Evolutionary conservation across 2,113 vertebrate species (phyloP), one percentile per base, ranked within the genome.

Genomic region (Larimichthys crocea): DNA sequence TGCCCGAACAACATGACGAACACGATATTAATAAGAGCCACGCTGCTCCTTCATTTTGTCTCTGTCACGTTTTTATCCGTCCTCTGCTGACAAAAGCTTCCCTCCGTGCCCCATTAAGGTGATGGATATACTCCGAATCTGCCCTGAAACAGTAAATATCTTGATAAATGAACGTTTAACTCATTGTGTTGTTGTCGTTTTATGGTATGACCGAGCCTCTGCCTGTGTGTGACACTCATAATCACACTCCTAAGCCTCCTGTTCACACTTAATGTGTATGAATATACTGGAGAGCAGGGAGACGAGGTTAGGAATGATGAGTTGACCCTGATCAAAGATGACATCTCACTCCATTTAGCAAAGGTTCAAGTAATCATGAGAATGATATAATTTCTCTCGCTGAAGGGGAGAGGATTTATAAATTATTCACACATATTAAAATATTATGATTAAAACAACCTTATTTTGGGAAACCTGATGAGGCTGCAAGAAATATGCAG

Each of bases 321-420:
- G 61, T 19, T 66, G 52, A 74, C 60, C 12, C 42, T 35, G 61
- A 80, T 65, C 10, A 52, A 42, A 60, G 44, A 26, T 29, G 79
- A 29, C 22, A 1, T 53, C 46, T n/a, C 3, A 53, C 31, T 61
- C 26, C 2, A 6, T 63, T 62, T 4, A 56, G 19, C 9, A 10
- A 26, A 8, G 17, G 44, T 44, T 74, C 24, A 56, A 14, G 3
- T 26, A 71, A 63, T 66, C n/a, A 26, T 14, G 9, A 29, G 42
- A 35, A 10, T 59, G 2, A 16, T 40, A 29, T 66, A 14, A 55
- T 53, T 48, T 61, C 5, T 44, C 24, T 48, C 26, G 5, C 16
- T 26, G 16, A 20, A 15, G 14, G 48, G 4, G 12, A 17, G 29
- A 20, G 26, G 48, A 64, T 42, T 62, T 40, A 62, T 62, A 42